Base-by-base conservation (phyloP, 1,140 invertebrate genomes). In the Heterodera carotae region DNA sequence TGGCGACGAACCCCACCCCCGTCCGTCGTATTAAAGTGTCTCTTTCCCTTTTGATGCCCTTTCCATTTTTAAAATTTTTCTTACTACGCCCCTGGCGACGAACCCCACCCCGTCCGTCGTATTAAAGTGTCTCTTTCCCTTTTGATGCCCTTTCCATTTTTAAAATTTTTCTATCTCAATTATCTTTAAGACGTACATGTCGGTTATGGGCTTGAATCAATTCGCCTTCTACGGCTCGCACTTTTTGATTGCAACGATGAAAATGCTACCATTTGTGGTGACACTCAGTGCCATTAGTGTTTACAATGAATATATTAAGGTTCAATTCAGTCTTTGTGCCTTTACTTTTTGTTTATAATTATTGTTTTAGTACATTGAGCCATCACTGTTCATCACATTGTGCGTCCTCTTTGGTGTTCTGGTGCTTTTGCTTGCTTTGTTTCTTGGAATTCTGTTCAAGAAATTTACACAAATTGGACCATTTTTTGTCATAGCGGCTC, bases 171-270 rank as follows among this genome's bases (percentile, higher is more conserved):
- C 36, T 8, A 43, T 12, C 6, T 8, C 12, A 81, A 27, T 43
- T 12, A 15, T 27, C 7, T 39, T 83, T 73, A 67, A 81, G 74
- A 72, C 82, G 10, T 84, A 84, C 33, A 83, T 83, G 83, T 62
- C 83, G 69, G 80, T 84, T 4, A 83, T 83, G 82, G 82, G 82
- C 53, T 60, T 83, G 59, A 59, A 84, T 56, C 76, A 82, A 12
- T 56, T 77, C n/a, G 83, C 83, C 27, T 83, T 83, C 34, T 83
- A 83, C 43, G 75, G 25, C 5, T 81, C 82, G 3, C 82, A 83
- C 43, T 78, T 84, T 75, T 27, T 84, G 31, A 72, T 82, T 67
- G 82, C 72, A 10, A n/a, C 69, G 22, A 27, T 82, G 15, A 83
- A 83, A 78, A 69, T 66, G 62, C 29, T 85, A 22, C 43, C 39